These are phyloP conservation scores for Pelodiscus sinensis DNA, from an alignment of 2,113 vertebrate genomes.

Conservation along the genomic window DNA sequence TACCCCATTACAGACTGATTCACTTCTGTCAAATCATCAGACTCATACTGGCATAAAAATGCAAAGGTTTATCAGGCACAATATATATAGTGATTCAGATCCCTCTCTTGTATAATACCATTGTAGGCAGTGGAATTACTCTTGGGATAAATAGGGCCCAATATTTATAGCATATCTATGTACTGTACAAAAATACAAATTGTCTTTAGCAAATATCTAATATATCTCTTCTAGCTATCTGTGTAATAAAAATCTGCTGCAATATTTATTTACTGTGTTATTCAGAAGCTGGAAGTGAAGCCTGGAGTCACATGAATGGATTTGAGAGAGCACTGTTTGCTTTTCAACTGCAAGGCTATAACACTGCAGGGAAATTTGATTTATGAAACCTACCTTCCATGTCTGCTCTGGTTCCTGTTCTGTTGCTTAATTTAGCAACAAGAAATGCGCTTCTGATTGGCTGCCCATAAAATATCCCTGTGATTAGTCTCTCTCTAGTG, in stretches of 20 bases:
- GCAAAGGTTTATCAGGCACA: constrained; percentile 56
- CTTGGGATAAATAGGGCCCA: constrained; percentile 13
- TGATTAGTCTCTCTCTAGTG: constrained; percentile 51
- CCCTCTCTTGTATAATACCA: constrained; percentile 51
- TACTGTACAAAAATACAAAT: background rate
- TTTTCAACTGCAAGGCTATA: constrained; percentile 45
- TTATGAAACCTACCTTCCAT: constrained; percentile 62
- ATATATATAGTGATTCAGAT: constrained; percentile 52
- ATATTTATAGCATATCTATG: constrained; percentile 33
- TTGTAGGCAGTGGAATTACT: constrained; percentile 21
- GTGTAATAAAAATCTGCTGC: constrained; percentile 32
- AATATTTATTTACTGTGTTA: constrained; percentile 44
- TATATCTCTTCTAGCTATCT: constrained; percentile 22
- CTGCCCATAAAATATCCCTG: constrained; percentile 36
- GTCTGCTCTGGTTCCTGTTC: constrained; percentile 57
- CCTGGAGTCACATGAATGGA: constrained; percentile 55
- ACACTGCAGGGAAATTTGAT: constrained; percentile 67
- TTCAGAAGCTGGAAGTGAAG: constrained; percentile 6
- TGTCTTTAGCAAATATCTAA: constrained; percentile 52
- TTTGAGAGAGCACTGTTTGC: constrained; percentile 53
- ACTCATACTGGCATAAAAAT: constrained; percentile 44
- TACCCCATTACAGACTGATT: constrained; percentile 27
- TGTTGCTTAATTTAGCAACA: constrained; percentile 72
- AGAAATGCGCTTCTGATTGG: constrained; percentile 47
- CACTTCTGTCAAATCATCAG: constrained; percentile 33